Evolutionary conservation across 92 coral and sea anemone genomes (phyloP).

Genomic region (Galaxea fascicularis): DNA sequence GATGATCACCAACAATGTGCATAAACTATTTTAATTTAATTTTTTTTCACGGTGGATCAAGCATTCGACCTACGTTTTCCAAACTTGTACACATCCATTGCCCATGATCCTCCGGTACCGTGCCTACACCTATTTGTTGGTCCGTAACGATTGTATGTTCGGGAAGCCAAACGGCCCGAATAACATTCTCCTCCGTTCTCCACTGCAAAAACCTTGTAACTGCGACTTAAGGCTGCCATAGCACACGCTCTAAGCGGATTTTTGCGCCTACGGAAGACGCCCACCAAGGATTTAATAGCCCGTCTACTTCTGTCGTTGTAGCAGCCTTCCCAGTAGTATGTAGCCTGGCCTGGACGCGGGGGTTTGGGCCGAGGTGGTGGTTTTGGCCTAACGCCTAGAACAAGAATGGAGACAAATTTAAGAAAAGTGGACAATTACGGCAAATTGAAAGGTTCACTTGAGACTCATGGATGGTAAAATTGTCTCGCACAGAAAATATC

Average conservation of each 20-base stretch:
- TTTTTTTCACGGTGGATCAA: not conserved
- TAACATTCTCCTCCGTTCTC: constrained; percentile 79
- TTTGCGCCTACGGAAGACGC: constrained; percentile 51
- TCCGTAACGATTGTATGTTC: constrained; percentile 66
- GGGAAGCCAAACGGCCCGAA: constrained; percentile 59
- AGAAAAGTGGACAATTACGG: not conserved
- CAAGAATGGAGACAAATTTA: not conserved
- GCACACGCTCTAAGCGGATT: constrained; percentile 75
- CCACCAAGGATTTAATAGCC: constrained; percentile 51
- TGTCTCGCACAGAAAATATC: too few species aligned
- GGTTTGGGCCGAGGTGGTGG: constrained; percentile 63
- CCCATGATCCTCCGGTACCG: constrained; percentile 77
- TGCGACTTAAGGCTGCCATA: constrained; percentile 39
- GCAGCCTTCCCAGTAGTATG: constrained; percentile 82
- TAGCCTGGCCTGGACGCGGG: constrained; percentile 37
- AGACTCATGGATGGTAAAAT: too few species aligned
- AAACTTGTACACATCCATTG: constrained; percentile 75
- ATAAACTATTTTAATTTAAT: too few species aligned
- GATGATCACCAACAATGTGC: too few species aligned
- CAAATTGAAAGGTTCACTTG: not conserved
- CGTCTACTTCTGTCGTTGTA: constrained; percentile 68
- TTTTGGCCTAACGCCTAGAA: constrained; percentile 34
- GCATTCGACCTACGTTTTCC: constrained; percentile 56
- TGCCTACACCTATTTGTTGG: constrained; percentile 70
- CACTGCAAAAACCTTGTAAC: constrained; percentile 70